A percentile compares a stretch with the other conserved stretches of the same genome.
phyloP scores from a whole-genome alignment of 2,113 vertebrate genomes.

The Geococcyx californianus region DNA sequence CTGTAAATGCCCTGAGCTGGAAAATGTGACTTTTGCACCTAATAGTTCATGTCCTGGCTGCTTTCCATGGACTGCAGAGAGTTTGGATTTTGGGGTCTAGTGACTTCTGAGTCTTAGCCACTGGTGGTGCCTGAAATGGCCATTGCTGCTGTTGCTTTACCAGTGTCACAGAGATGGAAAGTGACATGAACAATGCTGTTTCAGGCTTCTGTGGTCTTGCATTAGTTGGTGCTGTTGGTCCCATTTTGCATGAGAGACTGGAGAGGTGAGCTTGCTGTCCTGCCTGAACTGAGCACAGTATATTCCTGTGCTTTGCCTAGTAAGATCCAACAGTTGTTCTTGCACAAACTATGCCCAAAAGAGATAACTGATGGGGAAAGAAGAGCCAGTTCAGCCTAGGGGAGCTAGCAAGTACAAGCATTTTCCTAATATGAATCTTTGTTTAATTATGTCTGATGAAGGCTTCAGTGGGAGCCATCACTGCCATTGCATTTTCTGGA shows the following conservation, averaged over 20 bases:
- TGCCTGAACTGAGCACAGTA: neutral
- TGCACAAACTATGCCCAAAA: neutral
- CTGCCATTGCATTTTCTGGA: neutral
- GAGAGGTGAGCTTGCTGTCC: neutral
- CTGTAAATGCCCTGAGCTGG: neutral
- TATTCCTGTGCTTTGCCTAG: neutral
- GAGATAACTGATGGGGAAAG: slow-evolving; percentile 25
- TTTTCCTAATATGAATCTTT: slow-evolving; percentile 25
- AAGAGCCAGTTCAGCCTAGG: slow-evolving; percentile 46
- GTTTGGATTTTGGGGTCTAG: neutral
- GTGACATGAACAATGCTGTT: neutral
- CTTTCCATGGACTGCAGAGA: neutral
- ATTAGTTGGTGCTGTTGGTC: neutral
- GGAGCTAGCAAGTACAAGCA: slow-evolving; percentile 61
- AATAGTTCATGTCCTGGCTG: neutral
- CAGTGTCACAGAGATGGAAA: neutral
- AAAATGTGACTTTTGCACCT: neutral
- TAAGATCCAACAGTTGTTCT: rapidly evolving
- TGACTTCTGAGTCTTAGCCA: neutral
- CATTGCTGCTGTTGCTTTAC: neutral
- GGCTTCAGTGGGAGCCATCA: neutral
- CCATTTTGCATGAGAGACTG: rapidly evolving
- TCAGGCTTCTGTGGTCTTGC: neutral
- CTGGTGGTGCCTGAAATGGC: neutral
- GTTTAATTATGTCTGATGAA: slow-evolving; percentile 48